phyloP scores from a whole-genome alignment of 2,797 vertebrate species.

The Xerus rutilus region DNA sequence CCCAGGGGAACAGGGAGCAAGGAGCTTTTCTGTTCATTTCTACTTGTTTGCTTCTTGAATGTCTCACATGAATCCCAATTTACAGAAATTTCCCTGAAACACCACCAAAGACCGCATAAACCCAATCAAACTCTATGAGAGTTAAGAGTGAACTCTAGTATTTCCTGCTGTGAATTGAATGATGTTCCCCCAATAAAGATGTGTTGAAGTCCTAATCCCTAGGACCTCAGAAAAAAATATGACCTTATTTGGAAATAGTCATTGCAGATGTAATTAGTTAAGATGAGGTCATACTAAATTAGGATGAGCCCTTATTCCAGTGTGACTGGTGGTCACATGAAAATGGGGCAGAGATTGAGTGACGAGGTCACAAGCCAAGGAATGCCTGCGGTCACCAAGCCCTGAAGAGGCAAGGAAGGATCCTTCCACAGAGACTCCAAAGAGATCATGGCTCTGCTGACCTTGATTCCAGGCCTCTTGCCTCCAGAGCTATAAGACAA shows the following conservation, averaged over 20 bases:
- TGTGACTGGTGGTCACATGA: accelerated
- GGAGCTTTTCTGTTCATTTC: background rate
- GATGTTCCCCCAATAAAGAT: background rate
- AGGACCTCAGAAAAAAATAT: background rate
- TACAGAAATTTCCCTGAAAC: background rate
- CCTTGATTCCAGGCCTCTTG: background rate
- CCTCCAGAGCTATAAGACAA: background rate
- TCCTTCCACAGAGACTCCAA: background rate
- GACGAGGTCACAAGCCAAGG: background rate
- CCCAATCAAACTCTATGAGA: background rate
- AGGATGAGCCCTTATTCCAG: background rate
- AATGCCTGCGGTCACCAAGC: accelerated
- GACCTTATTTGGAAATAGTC: background rate
- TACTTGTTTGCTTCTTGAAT: background rate
- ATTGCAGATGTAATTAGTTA: background rate
- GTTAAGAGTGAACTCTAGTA: background rate
- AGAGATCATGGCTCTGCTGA: background rate
- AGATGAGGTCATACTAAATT: background rate
- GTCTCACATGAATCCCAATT: background rate
- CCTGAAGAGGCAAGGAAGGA: background rate
- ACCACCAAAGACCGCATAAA: background rate
- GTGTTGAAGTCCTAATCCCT: background rate
- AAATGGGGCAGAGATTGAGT: background rate
- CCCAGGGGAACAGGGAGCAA: background rate
- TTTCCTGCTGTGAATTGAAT: background rate